phyloP scores from a whole-genome alignment of 2,888 invertebrate species.

The Cosmopolites sordidus region DNA sequence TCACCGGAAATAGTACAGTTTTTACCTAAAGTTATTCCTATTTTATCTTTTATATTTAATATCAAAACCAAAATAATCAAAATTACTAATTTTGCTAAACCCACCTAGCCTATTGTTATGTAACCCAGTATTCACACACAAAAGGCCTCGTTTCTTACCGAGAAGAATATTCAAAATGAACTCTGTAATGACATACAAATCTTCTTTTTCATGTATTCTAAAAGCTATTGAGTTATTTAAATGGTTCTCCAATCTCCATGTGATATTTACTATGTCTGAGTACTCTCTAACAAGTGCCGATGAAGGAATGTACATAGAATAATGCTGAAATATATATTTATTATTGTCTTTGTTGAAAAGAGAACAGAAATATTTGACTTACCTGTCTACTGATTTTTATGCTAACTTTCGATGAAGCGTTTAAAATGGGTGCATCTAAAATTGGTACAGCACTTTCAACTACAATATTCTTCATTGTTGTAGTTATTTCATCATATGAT shows the following conservation, averaged over 20 bases:
- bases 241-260: slow-evolving; percentile 15
- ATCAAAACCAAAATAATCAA: too few relatives aligned
- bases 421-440: slow-evolving; percentile 11
- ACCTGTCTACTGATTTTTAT: slow-evolving; percentile 19
- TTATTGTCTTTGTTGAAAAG: too few relatives aligned
- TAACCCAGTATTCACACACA: too few relatives aligned
- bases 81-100: too few relatives aligned
- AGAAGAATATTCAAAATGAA: slow-evolving; percentile 14
- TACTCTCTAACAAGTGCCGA: slow-evolving; percentile 14
- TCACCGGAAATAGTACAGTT: too few relatives aligned
- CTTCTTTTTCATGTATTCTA: slow-evolving; percentile 10
- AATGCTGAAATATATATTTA: slow-evolving; percentile 15
- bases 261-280: slow-evolving; percentile 17
- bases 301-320: slow-evolving; percentile 13
- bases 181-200: slow-evolving; percentile 19
- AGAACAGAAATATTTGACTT: neutral
- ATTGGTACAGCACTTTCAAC: too few relatives aligned
- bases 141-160: too few relatives aligned
- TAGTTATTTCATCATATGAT: too few relatives aligned
- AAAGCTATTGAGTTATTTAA: slow-evolving; percentile 19
- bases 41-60: too few relatives aligned
- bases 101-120: too few relatives aligned
- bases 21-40: too few relatives aligned
- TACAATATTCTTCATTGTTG: too few relatives aligned
- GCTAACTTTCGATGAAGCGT: slow-evolving; percentile 15